Percentiles rank a stretch among this genome's conserved stretches.
phyloP scores from a whole-genome alignment of 2,888 invertebrate genomes.

The Acronicta alni region DNA sequence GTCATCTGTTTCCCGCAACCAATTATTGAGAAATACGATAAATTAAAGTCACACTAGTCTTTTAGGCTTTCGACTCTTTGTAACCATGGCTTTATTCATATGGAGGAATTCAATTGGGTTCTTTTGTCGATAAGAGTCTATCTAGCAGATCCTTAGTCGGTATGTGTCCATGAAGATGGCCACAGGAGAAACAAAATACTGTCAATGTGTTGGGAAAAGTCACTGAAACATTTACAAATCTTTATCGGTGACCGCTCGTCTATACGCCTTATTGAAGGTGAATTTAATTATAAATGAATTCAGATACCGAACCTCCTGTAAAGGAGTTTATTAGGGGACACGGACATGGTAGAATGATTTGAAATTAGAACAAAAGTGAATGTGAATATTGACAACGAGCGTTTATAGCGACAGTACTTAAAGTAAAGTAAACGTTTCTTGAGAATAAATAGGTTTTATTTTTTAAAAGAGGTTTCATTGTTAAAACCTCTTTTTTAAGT shows the following conservation, averaged over 20 bases:
- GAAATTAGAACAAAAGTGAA: background rate
- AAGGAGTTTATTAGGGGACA: background rate
- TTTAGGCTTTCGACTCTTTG: no score
- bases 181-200: background rate
- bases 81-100: no score
- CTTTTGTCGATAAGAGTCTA: no score
- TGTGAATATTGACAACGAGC: no score
- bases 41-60: no score
- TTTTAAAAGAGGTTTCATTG: background rate
- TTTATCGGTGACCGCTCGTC: background rate
- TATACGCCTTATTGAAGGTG: background rate
- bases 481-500: slow-evolving; percentile 2
- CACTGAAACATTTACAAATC: background rate
- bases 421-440: no score
- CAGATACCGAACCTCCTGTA: background rate
- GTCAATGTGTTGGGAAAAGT: background rate
- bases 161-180: background rate
- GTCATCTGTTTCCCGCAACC: no score
- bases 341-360: background rate
- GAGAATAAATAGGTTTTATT: no score
- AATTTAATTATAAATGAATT: slow-evolving; percentile 23
- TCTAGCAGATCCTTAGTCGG: no score
- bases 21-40: no score
- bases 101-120: no score
- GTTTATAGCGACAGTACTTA: no score